Conservation (phyloP, 2,888 invertebrate species). For the Phaonia tiefii region DNA sequence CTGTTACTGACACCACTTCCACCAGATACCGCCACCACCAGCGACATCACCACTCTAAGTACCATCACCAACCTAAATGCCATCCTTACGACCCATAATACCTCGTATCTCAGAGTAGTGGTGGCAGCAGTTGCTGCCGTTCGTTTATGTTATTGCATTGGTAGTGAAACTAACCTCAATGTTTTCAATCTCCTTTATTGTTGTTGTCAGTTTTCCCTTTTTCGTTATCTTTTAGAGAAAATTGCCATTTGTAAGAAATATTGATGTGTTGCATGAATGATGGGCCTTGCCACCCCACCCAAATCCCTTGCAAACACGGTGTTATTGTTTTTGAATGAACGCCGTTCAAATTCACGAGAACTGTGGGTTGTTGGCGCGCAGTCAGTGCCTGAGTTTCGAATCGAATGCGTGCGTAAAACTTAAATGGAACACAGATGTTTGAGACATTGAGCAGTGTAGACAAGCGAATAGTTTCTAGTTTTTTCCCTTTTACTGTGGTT, state of each 20-base stretch:
- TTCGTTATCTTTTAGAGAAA: constrained; percentile 25
- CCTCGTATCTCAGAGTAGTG: too few species aligned
- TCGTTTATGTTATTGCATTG: neutral
- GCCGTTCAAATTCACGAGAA: neutral
- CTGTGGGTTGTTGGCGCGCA: neutral
- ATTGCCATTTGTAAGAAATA: constrained; percentile 45
- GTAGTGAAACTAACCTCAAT: constrained; percentile 38
- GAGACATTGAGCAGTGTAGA: constrained; percentile 59
- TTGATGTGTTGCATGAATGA: constrained; percentile 56
- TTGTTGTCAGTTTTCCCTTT: constrained; percentile 3
- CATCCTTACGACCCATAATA: too few species aligned
- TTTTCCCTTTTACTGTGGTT: neutral
- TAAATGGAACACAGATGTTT: constrained; percentile 66
- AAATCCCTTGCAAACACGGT: neutral
- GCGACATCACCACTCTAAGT: neutral
- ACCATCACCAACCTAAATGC: too few species aligned
- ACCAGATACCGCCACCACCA: neutral
- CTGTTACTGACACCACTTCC: constrained; percentile 16
- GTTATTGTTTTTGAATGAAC: constrained; percentile 19
- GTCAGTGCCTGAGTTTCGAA: constrained; percentile 37
- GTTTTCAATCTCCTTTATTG: constrained; percentile 29
- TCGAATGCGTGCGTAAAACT: constrained; percentile 64
- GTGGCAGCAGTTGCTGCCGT: too few species aligned
- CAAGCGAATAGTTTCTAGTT: constrained; percentile 54
- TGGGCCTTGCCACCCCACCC: constrained; percentile 11